Conservation (phyloP, 2,797 vertebrate genomes). For the Mus spretus region DNA sequence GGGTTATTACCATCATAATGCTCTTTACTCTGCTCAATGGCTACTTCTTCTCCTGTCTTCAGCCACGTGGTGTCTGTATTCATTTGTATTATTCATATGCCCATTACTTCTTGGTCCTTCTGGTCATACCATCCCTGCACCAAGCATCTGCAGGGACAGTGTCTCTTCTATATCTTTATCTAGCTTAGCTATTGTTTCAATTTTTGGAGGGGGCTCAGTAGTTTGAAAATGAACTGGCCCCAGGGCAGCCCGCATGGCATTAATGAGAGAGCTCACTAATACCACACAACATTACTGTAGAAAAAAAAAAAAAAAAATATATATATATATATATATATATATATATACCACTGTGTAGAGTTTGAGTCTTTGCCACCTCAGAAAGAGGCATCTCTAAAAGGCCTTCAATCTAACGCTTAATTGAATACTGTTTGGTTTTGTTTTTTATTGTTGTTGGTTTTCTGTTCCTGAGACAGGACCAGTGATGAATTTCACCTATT, state of each 20-base stretch:
- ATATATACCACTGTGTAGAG: background rate
- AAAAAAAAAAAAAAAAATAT: background rate
- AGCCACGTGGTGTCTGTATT: background rate
- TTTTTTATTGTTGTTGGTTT: background rate
- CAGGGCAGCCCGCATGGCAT: background rate
- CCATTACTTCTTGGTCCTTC: background rate
- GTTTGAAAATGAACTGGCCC: background rate
- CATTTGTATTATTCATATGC: background rate
- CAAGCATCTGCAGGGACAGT: background rate
- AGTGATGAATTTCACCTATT: background rate
- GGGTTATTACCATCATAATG: background rate
- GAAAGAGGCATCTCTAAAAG: background rate
- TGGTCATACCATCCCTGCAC: background rate
- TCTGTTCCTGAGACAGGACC: background rate
- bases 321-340: too few species aligned
- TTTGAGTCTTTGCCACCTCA: background rate
- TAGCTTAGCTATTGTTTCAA: background rate
- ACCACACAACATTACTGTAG: background rate
- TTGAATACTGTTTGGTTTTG: background rate
- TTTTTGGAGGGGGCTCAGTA: background rate
- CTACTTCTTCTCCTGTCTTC: background rate
- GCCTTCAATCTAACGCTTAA: background rate
- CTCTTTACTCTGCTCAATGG: background rate
- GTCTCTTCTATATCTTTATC: background rate
- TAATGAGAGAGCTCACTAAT: background rate